Conservation (phyloP, 1,140 invertebrate species). For the Drosophila erecta region DNA sequence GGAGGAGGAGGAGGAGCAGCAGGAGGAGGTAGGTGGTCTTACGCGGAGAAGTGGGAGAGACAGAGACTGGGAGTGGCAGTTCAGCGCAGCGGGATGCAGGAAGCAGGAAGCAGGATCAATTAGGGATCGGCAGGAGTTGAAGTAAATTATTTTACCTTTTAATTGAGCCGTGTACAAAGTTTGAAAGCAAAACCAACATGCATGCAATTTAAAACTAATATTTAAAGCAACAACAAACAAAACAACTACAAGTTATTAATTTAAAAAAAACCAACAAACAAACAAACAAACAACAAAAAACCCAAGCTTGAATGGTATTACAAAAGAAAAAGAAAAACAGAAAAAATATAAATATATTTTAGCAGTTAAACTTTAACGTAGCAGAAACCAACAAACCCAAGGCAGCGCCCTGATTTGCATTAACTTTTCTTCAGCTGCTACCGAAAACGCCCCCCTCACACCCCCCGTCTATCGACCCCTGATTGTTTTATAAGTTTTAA, state of each 20-base stretch:
- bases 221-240: slow-evolving; percentile 60
- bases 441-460: slow-evolving; percentile 4
- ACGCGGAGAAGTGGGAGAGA: slow-evolving; percentile 35
- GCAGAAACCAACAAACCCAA: slow-evolving; percentile 17
- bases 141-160: slow-evolving; percentile 66
- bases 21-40: not conserved
- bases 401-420: slow-evolving; percentile 41
- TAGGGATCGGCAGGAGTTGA: slow-evolving; percentile 35
- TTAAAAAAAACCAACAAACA: slow-evolving; percentile 24
- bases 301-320: slow-evolving; percentile 61
- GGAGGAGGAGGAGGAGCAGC: not conserved
- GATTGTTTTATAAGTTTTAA: slow-evolving; percentile 79
- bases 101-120: not conserved
- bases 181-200: slow-evolving; percentile 57
- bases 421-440: slow-evolving; percentile 22
- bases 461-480: slow-evolving; percentile 20
- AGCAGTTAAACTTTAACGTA: slow-evolving; percentile 46
- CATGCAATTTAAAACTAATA: slow-evolving; percentile 53
- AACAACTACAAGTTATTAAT: slow-evolving; percentile 74
- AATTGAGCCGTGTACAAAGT: slow-evolving; percentile 54
- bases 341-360: slow-evolving; percentile 46
- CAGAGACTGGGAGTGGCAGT: slow-evolving; percentile 38
- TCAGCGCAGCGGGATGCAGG: not conserved
- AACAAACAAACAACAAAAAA: slow-evolving; percentile 31
- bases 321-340: slow-evolving; percentile 15